Evolutionary conservation across 2,797 vertebrate species (phyloP).

Genomic region (Phylloscopus collybita): DNA sequence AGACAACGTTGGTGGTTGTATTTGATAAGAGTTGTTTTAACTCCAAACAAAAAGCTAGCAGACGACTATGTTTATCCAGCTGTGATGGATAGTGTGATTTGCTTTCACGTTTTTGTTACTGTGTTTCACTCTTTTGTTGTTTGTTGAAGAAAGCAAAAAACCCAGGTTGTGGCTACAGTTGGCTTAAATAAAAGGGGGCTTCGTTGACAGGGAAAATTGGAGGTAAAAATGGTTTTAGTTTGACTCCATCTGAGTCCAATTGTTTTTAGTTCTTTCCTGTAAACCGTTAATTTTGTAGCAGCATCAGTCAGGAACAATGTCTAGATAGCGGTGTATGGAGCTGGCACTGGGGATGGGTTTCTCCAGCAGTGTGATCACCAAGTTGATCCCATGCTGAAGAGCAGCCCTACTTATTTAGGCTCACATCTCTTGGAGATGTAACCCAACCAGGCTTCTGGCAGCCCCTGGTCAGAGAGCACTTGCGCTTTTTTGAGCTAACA

Average conservation of each 20-base stretch:
- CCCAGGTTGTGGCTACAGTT: not conserved
- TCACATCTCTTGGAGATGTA: not conserved
- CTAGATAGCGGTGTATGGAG: not conserved
- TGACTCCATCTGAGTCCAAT: not conserved
- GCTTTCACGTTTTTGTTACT: not conserved
- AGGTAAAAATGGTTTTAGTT: not conserved
- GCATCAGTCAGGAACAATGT: not conserved
- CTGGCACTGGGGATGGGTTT: not conserved
- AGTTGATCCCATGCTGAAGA: not conserved
- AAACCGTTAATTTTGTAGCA: not conserved
- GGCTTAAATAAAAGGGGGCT: not conserved
- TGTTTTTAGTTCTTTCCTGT: not conserved
- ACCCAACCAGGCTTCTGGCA: not conserved
- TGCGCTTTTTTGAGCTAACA: fast-evolving
- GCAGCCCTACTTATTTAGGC: not conserved
- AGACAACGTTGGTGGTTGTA: not conserved
- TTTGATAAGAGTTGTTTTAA: not conserved
- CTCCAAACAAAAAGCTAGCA: not conserved
- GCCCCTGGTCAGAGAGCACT: not conserved
- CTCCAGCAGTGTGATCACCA: fast-evolving
- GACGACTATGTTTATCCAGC: not conserved
- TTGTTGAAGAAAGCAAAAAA: not conserved
- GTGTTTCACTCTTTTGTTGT: not conserved
- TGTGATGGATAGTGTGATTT: not conserved
- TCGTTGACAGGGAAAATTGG: not conserved